These are phyloP conservation scores for Garrulus glandarius DNA, from an alignment of 2,797 vertebrate genomes.

Conservation along the genomic window DNA sequence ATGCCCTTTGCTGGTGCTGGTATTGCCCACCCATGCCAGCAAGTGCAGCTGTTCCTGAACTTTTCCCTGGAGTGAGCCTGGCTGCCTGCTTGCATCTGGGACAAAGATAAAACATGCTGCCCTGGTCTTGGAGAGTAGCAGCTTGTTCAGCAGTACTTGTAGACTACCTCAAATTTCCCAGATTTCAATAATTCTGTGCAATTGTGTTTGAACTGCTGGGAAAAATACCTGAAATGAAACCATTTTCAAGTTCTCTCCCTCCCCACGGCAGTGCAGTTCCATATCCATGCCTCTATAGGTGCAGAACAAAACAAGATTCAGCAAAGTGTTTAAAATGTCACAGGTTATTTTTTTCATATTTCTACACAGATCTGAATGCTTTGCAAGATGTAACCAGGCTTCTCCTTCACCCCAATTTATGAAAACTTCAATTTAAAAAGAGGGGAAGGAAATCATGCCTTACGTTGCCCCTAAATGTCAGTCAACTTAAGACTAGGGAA, in stretches of 20 bases:
- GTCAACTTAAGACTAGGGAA: slow-evolving; percentile 70
- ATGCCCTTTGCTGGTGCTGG: background rate
- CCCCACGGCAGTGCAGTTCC: background rate
- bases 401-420: slow-evolving; percentile 66
- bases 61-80: background rate
- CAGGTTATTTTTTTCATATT: slow-evolving; percentile 67
- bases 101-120: background rate
- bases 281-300: background rate
- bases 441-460: slow-evolving; percentile 55
- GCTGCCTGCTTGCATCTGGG: background rate
- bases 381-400: slow-evolving; percentile 70
- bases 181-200: slow-evolving; percentile 22
- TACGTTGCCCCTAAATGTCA: slow-evolving; percentile 76
- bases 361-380: slow-evolving; percentile 69
- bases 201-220: slow-evolving; percentile 27
- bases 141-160: background rate
- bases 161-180: slow-evolving; percentile 1
- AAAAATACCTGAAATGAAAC: slow-evolving; percentile 53
- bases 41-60: background rate
- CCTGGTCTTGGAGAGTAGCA: background rate
- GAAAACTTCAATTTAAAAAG: slow-evolving; percentile 75
- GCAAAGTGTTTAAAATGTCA: slow-evolving; percentile 77
- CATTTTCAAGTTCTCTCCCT: slow-evolving; percentile 7
- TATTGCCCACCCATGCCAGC: background rate
- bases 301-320: slow-evolving; percentile 37